Conservation (phyloP, 1,140 invertebrate species). For the Lamellibrachia luymesi region DNA sequence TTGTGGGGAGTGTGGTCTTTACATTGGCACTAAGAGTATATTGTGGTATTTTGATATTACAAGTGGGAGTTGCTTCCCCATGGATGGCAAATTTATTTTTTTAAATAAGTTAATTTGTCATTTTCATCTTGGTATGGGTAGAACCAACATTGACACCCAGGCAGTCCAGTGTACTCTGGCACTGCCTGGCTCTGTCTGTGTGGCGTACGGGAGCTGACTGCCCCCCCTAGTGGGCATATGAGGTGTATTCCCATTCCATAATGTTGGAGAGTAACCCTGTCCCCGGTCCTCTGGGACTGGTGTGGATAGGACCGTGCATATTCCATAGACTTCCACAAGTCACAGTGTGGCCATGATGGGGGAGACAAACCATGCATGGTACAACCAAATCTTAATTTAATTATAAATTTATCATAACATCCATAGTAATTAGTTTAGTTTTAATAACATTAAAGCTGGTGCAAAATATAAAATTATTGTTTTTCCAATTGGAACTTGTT, state of each 20-base stretch:
- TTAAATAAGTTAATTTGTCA: neutral
- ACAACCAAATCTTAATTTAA: neutral
- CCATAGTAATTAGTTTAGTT: no score
- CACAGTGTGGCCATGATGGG: neutral
- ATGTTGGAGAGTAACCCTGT: conserved; percentile 4
- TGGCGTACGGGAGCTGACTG: conserved; percentile 2
- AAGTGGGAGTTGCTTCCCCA: no score
- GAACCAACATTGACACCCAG: neutral
- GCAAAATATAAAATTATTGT: neutral
- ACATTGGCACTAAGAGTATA: neutral
- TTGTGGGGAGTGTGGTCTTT: neutral
- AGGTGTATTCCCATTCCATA: neutral
- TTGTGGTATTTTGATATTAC: neutral
- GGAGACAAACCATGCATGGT: conserved; percentile 3
- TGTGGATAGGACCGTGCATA: neutral
- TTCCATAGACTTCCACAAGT: neutral
- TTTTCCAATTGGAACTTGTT: no score
- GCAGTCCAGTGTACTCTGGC: neutral
- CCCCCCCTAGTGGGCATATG: neutral
- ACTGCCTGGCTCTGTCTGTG: neutral
- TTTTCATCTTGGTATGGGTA: neutral
- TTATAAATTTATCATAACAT: neutral
- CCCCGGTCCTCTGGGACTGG: neutral
- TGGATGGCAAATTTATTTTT: neutral
- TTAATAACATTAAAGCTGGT: neutral